Percentiles rank a stretch among this genome's conserved stretches.
Conservation (phyloP, 1,140 invertebrate genomes). For the Mizuhopecten yessoensis region DNA sequence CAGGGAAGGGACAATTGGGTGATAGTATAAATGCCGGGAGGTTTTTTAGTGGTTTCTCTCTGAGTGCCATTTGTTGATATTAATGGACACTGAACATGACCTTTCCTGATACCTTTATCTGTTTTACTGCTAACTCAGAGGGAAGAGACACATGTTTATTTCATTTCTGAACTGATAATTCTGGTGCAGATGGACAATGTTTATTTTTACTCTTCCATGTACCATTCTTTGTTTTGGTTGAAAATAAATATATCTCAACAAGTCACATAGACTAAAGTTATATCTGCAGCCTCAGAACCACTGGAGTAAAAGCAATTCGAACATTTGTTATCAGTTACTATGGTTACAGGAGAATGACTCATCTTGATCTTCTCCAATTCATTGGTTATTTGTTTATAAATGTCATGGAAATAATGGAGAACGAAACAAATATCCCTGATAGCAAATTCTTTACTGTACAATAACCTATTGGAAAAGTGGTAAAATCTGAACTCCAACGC, state of each 20-base stretch:
- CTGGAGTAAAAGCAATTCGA: neutral
- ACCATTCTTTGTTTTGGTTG: neutral
- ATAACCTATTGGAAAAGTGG: neutral
- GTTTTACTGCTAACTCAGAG: neutral
- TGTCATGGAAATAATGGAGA: neutral
- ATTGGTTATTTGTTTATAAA: slow-evolving; percentile 14
- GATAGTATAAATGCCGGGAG: neutral
- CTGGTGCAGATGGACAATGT: neutral
- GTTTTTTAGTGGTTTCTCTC: neutral
- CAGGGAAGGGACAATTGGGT: neutral
- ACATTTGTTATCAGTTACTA: neutral
- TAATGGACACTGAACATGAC: neutral
- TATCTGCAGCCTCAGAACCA: neutral
- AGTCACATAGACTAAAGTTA: neutral
- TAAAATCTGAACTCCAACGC: neutral
- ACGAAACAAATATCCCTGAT: neutral
- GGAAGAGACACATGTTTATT: neutral
- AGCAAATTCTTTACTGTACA: neutral
- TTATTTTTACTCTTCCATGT: neutral
- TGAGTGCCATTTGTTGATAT: neutral
- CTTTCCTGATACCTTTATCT: neutral
- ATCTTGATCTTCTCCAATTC: neutral
- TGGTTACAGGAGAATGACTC: slow-evolving; percentile 20
- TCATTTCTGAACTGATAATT: slow-evolving; percentile 26
- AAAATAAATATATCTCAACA: neutral